These are phyloP conservation scores for Luperina nickerlii DNA, from an alignment of 2,888 invertebrate species.

Conservation along the genomic window DNA sequence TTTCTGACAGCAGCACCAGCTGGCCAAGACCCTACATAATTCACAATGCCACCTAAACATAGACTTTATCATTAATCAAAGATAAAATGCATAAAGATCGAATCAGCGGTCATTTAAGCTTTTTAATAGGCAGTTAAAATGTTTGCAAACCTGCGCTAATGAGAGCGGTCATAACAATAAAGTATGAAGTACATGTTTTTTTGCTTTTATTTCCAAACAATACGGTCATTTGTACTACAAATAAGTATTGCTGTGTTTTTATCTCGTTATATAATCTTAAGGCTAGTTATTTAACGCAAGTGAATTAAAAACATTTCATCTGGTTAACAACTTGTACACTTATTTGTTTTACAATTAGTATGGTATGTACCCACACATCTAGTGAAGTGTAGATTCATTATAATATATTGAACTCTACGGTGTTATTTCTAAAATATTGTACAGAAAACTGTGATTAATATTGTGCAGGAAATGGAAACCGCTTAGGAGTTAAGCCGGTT, in stretches of 20 bases:
- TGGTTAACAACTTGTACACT: background rate
- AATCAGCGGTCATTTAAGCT: conserved; percentile 57
- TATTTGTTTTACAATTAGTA: background rate
- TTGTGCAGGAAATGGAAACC: background rate
- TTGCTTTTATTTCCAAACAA: conserved; percentile 60
- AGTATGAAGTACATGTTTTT: conserved; percentile 47
- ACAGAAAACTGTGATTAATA: background rate
- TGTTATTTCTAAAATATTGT: background rate
- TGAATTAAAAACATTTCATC: conserved; percentile 15
- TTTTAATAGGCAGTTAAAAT: conserved; percentile 65
- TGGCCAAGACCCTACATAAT: background rate
- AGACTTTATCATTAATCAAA: conserved; percentile 58
- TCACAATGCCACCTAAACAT: conserved; percentile 25
- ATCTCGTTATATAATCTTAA: conserved; percentile 27
- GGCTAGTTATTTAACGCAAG: background rate
- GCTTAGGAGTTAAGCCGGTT: background rate
- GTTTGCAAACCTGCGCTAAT: conserved; percentile 64
- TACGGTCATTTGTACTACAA: conserved; percentile 57
- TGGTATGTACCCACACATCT: background rate
- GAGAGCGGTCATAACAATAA: conserved; percentile 61
- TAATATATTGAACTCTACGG: background rate
- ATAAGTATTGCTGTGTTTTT: conserved; percentile 53
- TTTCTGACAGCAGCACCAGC: background rate
- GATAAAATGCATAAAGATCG: conserved; percentile 59
- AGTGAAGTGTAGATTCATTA: background rate